phyloP scores from a whole-genome alignment of 2,113 vertebrate species.

The Podarcis cretensis region DNA sequence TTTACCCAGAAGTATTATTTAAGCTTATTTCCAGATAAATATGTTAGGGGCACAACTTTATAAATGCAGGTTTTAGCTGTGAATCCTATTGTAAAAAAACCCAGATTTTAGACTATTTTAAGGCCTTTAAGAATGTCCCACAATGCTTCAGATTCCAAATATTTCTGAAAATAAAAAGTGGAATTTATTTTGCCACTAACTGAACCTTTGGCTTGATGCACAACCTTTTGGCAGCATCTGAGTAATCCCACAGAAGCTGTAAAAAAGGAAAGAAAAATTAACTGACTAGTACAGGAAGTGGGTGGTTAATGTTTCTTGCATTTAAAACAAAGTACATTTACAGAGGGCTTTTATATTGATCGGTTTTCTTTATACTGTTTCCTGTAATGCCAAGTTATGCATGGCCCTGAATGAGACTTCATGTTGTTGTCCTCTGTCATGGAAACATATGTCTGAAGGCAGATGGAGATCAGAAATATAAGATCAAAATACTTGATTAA shows the following conservation, averaged over 20 bases:
- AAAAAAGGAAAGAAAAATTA: slow-evolving; percentile 63
- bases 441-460: background rate
- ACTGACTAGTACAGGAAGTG: slow-evolving; percentile 68
- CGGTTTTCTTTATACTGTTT: background rate
- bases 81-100: slow-evolving; percentile 45
- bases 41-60: background rate
- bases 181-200: slow-evolving; percentile 49
- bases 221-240: slow-evolving; percentile 51
- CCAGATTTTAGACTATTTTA: slow-evolving; percentile 35
- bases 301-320: slow-evolving; percentile 65
- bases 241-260: slow-evolving; percentile 60
- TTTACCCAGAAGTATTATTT: background rate
- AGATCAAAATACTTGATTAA: slow-evolving; percentile 33
- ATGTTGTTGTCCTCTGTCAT: background rate
- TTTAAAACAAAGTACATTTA: slow-evolving; percentile 55
- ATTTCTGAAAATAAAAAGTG: slow-evolving; percentile 48
- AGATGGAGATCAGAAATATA: slow-evolving; percentile 6
- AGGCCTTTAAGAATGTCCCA: slow-evolving; percentile 44
- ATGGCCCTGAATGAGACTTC: background rate
- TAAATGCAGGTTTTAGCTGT: slow-evolving; percentile 27
- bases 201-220: slow-evolving; percentile 47
- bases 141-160: slow-evolving; percentile 47
- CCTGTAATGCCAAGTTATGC: slow-evolving; percentile 17
- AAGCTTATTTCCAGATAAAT: background rate
- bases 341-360: slow-evolving; percentile 49